A percentile compares a stretch with the other conserved stretches of the same genome.
These are phyloP conservation scores for Zosterops japonicus DNA, from an alignment of 2,113 vertebrate genomes.

Conservation along the genomic window DNA sequence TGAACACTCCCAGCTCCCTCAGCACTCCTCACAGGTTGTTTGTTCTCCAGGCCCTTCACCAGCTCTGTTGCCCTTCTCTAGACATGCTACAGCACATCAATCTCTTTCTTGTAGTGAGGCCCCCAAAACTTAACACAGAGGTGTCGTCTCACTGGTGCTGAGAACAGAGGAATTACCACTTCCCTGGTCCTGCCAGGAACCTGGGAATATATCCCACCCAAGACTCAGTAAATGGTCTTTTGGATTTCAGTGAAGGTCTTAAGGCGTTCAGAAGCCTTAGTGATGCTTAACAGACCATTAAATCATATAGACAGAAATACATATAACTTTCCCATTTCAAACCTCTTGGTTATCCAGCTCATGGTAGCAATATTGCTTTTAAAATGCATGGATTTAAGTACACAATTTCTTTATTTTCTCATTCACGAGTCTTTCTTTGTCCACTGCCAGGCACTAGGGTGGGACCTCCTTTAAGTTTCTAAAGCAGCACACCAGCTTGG, in stretches of 20 bases:
- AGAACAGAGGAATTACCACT: background rate
- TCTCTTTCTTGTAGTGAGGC: background rate
- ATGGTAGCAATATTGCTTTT: background rate
- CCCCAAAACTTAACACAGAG: background rate
- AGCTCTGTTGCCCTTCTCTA: fast-evolving
- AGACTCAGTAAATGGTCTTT: background rate
- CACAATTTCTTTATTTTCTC: background rate
- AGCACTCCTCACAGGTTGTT: fast-evolving
- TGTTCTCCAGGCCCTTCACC: background rate
- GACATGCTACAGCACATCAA: background rate
- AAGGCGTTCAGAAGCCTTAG: background rate
- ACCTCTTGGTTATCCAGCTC: background rate
- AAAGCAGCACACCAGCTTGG: background rate
- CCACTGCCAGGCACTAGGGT: background rate
- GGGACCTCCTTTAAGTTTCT: background rate
- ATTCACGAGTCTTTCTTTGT: background rate
- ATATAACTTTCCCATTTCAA: background rate
- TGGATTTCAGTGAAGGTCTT: background rate
- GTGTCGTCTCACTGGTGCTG: fast-evolving
- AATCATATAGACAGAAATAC: background rate
- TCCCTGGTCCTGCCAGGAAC: background rate
- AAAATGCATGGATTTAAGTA: background rate
- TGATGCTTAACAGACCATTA: background rate
- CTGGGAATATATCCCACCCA: background rate
- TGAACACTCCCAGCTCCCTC: background rate